Evolutionary conservation across 2,888 invertebrate genomes (phyloP), one percentile per base, ranked within the genome.

Genomic region (Caenorhabditis drosophilae): DNA sequence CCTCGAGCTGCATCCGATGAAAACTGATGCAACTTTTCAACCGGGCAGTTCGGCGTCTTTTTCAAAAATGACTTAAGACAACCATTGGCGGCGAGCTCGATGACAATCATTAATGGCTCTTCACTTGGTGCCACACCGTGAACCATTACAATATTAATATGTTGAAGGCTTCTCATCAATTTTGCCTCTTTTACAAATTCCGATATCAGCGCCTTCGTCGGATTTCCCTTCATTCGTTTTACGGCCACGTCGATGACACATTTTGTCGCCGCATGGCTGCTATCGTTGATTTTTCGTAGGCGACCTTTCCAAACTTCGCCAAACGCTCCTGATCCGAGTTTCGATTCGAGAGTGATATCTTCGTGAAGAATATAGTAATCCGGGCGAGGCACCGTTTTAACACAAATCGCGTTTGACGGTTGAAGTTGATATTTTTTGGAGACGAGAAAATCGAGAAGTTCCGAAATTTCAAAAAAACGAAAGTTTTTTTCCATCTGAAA

Each of bases 11-110:
- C 52, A 44, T 63, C 62, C 18, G 49, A 20, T 7, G 52, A 25
- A 45, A 63, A 63, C 9, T 48, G 49, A 23, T 35, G 16, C 2
- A 63, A 41, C 41, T 59, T 61, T 16, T 53, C 50, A 11, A 25
- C 12, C 1, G 61, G 38, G 27, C 50, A 57, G 11, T 48, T 49
- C 23, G 7, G 23, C 34, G 51, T 46, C 22, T 54, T 60, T 22
- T 56, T 38, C 23, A 56, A 57, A 27, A 54, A 56, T 3, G 41
- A 42, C 42, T 73, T 62, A 11, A 73, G 50, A 18, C 66, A 66
- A 16, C 76, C 76, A 12, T 72, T 70, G 4, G 58, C 54, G 20
- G 63, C 63, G 20, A 70, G 50, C 44, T 70, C 69, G 34, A 70
- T 46, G 12, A 61, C 54, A 40, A 70, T 70, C 69, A 70, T 70